These are phyloP conservation scores for Caenorhabditis drosophilae DNA, from an alignment of 2,888 invertebrate genomes.

Conservation along the genomic window DNA sequence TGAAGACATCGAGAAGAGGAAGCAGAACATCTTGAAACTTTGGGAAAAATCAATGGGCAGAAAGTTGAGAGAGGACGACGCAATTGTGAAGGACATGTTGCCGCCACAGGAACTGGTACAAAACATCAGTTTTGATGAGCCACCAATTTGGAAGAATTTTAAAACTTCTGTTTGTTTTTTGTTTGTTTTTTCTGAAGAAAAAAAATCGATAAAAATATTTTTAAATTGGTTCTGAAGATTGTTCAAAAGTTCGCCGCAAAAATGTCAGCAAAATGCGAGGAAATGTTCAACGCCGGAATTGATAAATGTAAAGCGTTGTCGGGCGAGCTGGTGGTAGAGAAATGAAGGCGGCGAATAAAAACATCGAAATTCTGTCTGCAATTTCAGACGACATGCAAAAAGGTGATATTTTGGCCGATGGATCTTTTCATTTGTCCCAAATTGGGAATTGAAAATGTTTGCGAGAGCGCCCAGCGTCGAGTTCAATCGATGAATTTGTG, in stretches of 20 bases:
- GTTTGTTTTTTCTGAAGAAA: too few relatives aligned
- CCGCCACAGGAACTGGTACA: conserved; percentile 15
- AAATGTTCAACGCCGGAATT: conserved; percentile 55
- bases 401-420: conserved; percentile 31
- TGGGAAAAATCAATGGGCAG: conserved; percentile 36
- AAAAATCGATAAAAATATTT: too few relatives aligned
- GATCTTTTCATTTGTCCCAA: conserved; percentile 33
- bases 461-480: conserved; percentile 38
- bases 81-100: conserved; percentile 11
- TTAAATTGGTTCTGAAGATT: too few relatives aligned
- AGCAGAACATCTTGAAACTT: conserved; percentile 19
- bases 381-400: conserved; percentile 18
- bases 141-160: conserved; percentile 42
- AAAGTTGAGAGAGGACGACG: conserved; percentile 19
- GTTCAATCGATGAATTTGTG: conserved; percentile 33
- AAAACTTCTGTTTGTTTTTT: too few relatives aligned
- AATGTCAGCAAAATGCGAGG: conserved; percentile 54
- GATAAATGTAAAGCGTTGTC: conserved; percentile 46
- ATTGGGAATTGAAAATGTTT: conserved; percentile 44
- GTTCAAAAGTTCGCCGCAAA: conserved; percentile 41
- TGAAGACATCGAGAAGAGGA: conserved; percentile 21
- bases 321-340: conserved; percentile 13
- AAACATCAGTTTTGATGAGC: conserved; percentile 19
- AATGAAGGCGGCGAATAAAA: not conserved
- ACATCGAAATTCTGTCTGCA: not conserved